A percentile compares a stretch with the other conserved stretches of the same genome.
These are phyloP conservation scores for Lathamus discolor DNA, from an alignment of 2,113 vertebrate genomes.

Conservation along the genomic window DNA sequence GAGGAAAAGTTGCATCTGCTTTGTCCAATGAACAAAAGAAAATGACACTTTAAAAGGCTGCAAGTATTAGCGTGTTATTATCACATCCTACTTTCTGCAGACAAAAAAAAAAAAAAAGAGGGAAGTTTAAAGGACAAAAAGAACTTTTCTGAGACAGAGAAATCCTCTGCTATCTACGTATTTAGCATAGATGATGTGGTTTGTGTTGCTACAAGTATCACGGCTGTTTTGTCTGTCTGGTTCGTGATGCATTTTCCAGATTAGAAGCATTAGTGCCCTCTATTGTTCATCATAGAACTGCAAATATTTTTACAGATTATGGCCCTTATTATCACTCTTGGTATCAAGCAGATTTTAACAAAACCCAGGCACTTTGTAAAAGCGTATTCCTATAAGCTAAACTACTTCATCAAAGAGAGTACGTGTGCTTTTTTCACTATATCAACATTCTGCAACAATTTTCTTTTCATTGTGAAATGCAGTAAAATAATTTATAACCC, in stretches of 20 bases:
- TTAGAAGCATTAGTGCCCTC: slow-evolving; percentile 87
- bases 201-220: slow-evolving; percentile 22
- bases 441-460: not conserved
- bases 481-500: not conserved
- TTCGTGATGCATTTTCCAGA: slow-evolving; percentile 62
- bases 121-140: slow-evolving; percentile 42
- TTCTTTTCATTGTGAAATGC: not conserved
- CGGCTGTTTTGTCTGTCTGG: not conserved
- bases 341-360: slow-evolving; percentile 34
- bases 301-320: slow-evolving; percentile 60
- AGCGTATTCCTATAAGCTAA: not conserved
- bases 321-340: not conserved
- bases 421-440: not conserved
- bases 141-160: slow-evolving; percentile 36
- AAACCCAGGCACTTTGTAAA: not conserved
- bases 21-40: slow-evolving; percentile 61
- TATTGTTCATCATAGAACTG: slow-evolving; percentile 81
- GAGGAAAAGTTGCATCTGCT: slow-evolving; percentile 20
- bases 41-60: slow-evolving; percentile 35
- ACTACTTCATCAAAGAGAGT: not conserved
- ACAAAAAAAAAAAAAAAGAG: not conserved
- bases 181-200: slow-evolving; percentile 44
- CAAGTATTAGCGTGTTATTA: slow-evolving; percentile 11
- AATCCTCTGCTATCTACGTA: slow-evolving; percentile 20
- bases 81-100: slow-evolving; percentile 32